phyloP scores from a whole-genome alignment of 2,888 invertebrate genomes.

The Polydrusus pterygomalis region DNA sequence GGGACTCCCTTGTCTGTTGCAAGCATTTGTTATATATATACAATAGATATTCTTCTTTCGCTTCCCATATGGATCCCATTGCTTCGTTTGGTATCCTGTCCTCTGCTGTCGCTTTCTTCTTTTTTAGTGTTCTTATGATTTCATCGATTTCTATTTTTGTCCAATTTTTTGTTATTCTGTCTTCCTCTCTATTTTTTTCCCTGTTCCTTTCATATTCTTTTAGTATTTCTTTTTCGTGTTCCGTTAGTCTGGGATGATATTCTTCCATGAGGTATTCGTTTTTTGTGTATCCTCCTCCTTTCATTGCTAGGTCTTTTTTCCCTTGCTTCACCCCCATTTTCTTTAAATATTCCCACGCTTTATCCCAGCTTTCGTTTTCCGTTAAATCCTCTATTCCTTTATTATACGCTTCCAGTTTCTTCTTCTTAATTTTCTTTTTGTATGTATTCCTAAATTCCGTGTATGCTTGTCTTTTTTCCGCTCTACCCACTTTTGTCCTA shows the following conservation, averaged over 20 bases:
- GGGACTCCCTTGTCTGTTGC: conserved; percentile 55
- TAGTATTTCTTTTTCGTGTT: conserved; percentile 34
- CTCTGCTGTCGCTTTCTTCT: conserved; percentile 34
- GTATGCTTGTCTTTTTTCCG: background rate
- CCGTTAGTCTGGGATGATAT: conserved; percentile 48
- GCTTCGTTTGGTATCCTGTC: conserved; percentile 46
- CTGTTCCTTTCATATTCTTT: background rate
- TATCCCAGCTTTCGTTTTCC: conserved; percentile 31
- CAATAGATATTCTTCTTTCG: background rate
- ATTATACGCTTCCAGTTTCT: background rate
- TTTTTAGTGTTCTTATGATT: too few species aligned
- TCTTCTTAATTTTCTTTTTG: conserved; percentile 27
- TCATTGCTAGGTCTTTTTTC: conserved; percentile 16
- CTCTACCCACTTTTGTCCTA: too few species aligned
- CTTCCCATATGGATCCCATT: conserved; percentile 9
- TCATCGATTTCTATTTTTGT: too few species aligned
- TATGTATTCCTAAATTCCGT: background rate
- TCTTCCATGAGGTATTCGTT: conserved; percentile 38
- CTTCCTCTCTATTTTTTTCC: too few species aligned
- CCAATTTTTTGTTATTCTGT: too few species aligned
- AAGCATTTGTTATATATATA: conserved; percentile 33
- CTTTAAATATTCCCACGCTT: background rate
- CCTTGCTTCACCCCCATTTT: background rate
- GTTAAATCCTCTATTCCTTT: conserved; percentile 14
- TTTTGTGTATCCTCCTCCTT: conserved; percentile 46